These are phyloP conservation scores for Polymixis flavicincta DNA, from an alignment of 2,888 invertebrate genomes.

Conservation along the genomic window DNA sequence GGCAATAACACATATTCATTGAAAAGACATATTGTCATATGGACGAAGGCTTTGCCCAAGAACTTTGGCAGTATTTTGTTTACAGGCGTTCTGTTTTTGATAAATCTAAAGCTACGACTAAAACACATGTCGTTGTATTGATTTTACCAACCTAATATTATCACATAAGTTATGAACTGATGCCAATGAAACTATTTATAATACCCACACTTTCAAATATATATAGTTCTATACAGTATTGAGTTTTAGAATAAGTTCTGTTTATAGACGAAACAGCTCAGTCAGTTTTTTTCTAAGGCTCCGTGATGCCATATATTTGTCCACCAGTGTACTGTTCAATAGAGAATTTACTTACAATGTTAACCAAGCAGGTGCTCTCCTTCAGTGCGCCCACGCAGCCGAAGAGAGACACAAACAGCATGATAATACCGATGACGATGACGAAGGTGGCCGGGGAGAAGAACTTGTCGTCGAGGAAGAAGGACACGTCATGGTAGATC, in stretches of 20 bases:
- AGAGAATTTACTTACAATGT: conserved; percentile 89
- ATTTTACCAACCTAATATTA: no score
- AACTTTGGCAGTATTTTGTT: neutral
- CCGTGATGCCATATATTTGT: neutral
- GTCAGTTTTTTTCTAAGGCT: neutral
- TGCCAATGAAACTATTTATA: neutral
- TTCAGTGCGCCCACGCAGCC: conserved; percentile 97
- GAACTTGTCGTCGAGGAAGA: conserved; percentile 94
- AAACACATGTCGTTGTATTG: neutral
- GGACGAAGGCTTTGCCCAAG: no score
- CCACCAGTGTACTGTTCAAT: neutral
- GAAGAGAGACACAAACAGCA: conserved; percentile 96
- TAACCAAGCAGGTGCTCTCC: conserved; percentile 96
- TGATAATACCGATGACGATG: conserved; percentile 95
- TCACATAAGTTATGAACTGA: no score
- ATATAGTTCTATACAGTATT: neutral
- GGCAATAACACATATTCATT: neutral
- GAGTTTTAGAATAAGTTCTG: neutral
- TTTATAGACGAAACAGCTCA: neutral
- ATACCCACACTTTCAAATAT: neutral
- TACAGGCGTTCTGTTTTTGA: neutral
- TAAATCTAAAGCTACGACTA: neutral
- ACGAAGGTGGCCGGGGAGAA: conserved; percentile 95
- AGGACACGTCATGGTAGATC: conserved; percentile 93
- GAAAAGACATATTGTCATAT: neutral